A percentile compares a stretch with the other conserved stretches of the same genome.
Conservation (phyloP, 2,797 vertebrate species). For the Harpagifer antarcticus region DNA sequence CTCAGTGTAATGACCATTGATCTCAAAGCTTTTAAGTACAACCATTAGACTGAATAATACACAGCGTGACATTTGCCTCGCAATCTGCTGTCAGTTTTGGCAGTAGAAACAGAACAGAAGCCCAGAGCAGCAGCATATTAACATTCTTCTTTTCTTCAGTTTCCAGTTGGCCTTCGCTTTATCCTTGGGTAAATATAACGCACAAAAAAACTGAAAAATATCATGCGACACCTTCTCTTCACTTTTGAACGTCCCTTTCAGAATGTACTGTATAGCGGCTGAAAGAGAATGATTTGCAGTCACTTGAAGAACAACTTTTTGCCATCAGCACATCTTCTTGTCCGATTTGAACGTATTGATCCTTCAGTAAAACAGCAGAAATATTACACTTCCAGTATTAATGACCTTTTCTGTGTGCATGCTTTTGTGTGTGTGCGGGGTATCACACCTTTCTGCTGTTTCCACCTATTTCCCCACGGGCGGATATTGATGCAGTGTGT, state of each 20-base stretch:
- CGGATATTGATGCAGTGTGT: slow-evolving; percentile 7
- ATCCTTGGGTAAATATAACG: slow-evolving; percentile 53
- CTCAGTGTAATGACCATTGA: slow-evolving; percentile 10
- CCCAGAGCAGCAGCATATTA: slow-evolving; percentile 60
- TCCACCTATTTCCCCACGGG: slow-evolving; percentile 9
- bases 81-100: slow-evolving; percentile 63
- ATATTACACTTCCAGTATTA: background rate
- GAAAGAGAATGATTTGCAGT: slow-evolving; percentile 25
- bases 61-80: slow-evolving; percentile 58
- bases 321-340: no score
- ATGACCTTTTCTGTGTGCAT: background rate
- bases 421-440: no score
- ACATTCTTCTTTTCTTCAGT: slow-evolving; percentile 53
- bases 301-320: background rate
- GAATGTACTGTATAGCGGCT: background rate
- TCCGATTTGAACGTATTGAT: background rate
- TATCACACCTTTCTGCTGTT: slow-evolving; percentile 8
- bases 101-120: slow-evolving; percentile 58
- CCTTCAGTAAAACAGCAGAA: background rate
- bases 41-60: slow-evolving; percentile 44
- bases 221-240: background rate
- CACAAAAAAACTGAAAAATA: background rate
- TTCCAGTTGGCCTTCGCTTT: slow-evolving; percentile 55
- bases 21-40: slow-evolving; percentile 36
- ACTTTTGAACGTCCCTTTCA: slow-evolving; percentile 6